Evolutionary conservation across 2,797 vertebrate species (phyloP).

Genomic region (Crocodylus rhombifer): DNA sequence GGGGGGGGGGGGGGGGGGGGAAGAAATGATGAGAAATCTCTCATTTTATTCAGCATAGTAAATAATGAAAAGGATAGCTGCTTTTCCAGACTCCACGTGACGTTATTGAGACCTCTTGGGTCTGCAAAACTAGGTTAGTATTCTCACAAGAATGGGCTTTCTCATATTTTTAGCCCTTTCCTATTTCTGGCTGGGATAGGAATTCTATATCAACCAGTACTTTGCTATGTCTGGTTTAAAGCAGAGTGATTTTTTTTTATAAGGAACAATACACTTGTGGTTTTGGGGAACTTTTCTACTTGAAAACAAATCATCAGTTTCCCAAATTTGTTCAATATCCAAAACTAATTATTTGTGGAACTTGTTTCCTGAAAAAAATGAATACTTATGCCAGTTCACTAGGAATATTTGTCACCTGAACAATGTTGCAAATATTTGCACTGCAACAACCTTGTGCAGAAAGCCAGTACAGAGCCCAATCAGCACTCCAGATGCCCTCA

Average conservation of each 20-base stretch:
- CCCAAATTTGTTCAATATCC: not conserved
- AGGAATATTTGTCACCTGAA: slow-evolving; percentile 55
- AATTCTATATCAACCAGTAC: slow-evolving; percentile 42
- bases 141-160: slow-evolving; percentile 71
- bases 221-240: slow-evolving; percentile 68
- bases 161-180: slow-evolving; percentile 59
- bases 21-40: slow-evolving; percentile 1
- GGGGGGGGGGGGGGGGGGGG: not conserved
- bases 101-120: slow-evolving; percentile 68
- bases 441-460: not conserved
- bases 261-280: slow-evolving; percentile 70
- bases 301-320: slow-evolving; percentile 33
- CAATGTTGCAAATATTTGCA: slow-evolving; percentile 18
- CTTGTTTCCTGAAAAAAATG: not conserved
- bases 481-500: rapidly evolving
- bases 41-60: not conserved
- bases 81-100: slow-evolving; percentile 62
- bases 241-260: slow-evolving; percentile 62
- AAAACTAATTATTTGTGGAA: slow-evolving; percentile 27
- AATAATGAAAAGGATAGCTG: not conserved
- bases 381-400: not conserved
- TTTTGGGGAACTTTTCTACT: slow-evolving; percentile 47
- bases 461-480: not conserved
- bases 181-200: slow-evolving; percentile 56
- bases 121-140: slow-evolving; percentile 68